Evolutionary conservation across 1,140 invertebrate genomes (phyloP).

Genomic region (Drosophila repleta): DNA sequence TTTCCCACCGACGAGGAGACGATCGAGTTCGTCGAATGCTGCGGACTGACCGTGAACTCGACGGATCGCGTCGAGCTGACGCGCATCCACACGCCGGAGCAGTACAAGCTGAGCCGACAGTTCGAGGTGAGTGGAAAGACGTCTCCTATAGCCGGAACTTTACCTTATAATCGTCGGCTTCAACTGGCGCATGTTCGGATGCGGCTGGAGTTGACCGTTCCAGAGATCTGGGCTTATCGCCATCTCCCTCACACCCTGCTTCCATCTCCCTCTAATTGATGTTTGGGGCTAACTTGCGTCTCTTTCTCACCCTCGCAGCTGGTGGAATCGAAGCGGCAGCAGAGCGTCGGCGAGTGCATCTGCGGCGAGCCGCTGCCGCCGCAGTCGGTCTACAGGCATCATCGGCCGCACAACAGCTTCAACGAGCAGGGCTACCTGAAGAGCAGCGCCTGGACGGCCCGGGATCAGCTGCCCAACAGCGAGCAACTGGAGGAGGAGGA

Average conservation of each 20-base stretch:
- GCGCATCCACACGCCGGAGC: conserved; percentile 85
- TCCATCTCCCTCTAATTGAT: neutral
- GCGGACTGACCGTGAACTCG: conserved; percentile 85
- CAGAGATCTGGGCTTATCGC: too few relatives aligned
- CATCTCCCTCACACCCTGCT: too few relatives aligned
- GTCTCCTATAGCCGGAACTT: too few relatives aligned
- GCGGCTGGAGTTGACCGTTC: too few relatives aligned
- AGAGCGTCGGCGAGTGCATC: conserved; percentile 87
- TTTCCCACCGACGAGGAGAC: conserved; percentile 86
- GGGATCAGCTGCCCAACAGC: conserved; percentile 67
- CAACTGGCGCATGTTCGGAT: too few relatives aligned
- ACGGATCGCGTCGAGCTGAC: conserved; percentile 86
- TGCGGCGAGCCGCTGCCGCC: conserved; percentile 86
- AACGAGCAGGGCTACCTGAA: conserved; percentile 85
- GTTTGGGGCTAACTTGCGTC: neutral
- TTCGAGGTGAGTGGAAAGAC: conserved; percentile 35
- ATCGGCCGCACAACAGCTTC: conserved; percentile 88
- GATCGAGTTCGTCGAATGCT: conserved; percentile 87
- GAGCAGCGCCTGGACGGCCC: conserved; percentile 59
- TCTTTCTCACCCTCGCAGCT: conserved; percentile 71
- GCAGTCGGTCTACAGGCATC: conserved; percentile 83
- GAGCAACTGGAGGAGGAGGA: conserved; percentile 3
- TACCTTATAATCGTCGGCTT: too few relatives aligned
- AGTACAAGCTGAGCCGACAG: conserved; percentile 86
- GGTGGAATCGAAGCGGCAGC: conserved; percentile 87